Evolutionary conservation across 2,797 vertebrate species (phyloP).

Genomic region (Ispidina lecontei): DNA sequence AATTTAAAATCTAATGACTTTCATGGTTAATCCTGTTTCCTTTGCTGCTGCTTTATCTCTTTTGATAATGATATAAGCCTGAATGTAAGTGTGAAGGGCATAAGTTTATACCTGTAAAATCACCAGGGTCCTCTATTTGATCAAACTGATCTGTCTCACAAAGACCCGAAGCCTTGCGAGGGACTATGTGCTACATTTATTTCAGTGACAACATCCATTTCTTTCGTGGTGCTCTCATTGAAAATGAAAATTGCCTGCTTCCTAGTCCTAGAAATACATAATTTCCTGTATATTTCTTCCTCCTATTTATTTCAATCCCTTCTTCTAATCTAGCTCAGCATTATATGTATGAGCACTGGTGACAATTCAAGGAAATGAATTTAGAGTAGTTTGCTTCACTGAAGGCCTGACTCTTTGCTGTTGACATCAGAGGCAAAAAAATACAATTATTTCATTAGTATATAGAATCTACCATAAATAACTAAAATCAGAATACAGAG

Average conservation of each 20-base stretch:
- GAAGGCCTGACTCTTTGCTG: neutral
- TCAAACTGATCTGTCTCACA: conserved; percentile 50
- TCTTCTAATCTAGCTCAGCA: neutral
- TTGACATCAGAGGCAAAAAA: neutral
- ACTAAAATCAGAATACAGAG: neutral
- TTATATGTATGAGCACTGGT: neutral
- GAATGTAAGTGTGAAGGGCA: conserved; percentile 71
- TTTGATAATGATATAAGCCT: conserved; percentile 65
- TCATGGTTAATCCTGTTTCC: conserved; percentile 68
- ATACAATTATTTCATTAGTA: neutral
- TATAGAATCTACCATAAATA: neutral
- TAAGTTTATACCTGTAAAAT: conserved; percentile 58
- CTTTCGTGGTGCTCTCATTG: neutral
- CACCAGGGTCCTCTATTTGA: conserved; percentile 39
- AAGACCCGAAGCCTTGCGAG: conserved; percentile 17
- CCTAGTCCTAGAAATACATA: conserved; percentile 17
- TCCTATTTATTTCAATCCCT: conserved; percentile 1
- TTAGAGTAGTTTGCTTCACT: neutral
- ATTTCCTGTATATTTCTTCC: conserved; percentile 7
- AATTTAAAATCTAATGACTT: conserved; percentile 75
- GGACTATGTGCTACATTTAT: conserved; percentile 17
- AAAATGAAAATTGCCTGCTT: conserved; percentile 44
- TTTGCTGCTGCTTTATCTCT: conserved; percentile 65
- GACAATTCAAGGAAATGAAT: conserved; percentile 4
- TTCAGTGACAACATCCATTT: conserved; percentile 13